Evolutionary conservation across 2,888 invertebrate genomes (phyloP).

Genomic region (Drosophila paucipuncta): DNA sequence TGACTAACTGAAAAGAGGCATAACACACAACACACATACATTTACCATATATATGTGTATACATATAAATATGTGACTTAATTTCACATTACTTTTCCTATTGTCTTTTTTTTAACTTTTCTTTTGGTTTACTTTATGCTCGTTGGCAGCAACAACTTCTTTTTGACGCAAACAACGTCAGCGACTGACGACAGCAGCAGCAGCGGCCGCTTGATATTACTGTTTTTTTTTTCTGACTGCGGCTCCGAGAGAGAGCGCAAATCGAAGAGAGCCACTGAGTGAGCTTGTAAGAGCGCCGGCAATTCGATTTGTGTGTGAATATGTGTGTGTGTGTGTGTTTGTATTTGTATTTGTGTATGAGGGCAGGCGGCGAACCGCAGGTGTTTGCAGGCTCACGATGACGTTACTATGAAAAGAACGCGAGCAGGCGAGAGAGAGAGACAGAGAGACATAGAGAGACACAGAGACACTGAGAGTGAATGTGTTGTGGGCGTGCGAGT

Average conservation of each 20-base stretch:
- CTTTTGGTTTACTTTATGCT: not conserved
- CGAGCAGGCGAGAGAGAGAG: not conserved
- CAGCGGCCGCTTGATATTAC: conserved; percentile 50
- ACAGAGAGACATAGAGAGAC: not conserved
- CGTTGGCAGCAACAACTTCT: conserved; percentile 61
- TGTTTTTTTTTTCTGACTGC: conserved; percentile 13
- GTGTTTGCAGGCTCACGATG: conserved; percentile 51
- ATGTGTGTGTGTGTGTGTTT: conserved; percentile 25
- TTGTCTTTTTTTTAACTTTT: conserved; percentile 4
- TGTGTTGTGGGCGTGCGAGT: not conserved
- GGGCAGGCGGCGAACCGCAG: conserved; percentile 53
- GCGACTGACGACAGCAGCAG: conserved; percentile 73
- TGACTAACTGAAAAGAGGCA: conserved; percentile 40
- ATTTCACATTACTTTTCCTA: not conserved
- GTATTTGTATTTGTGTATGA: conserved; percentile 27
- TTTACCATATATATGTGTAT: not conserved
- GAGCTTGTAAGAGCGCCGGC: conserved; percentile 72
- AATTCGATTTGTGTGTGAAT: conserved; percentile 48
- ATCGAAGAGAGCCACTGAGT: conserved; percentile 19
- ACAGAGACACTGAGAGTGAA: not conserved
- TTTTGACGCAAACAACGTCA: conserved; percentile 69
- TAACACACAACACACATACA: conserved; percentile 23
- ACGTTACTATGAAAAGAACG: conserved; percentile 39
- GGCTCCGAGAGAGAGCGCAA: conserved; percentile 13
- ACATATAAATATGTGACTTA: conserved; percentile 2